Conservation (phyloP, 2,888 invertebrate genomes). For the Cryptus viduatorius region DNA sequence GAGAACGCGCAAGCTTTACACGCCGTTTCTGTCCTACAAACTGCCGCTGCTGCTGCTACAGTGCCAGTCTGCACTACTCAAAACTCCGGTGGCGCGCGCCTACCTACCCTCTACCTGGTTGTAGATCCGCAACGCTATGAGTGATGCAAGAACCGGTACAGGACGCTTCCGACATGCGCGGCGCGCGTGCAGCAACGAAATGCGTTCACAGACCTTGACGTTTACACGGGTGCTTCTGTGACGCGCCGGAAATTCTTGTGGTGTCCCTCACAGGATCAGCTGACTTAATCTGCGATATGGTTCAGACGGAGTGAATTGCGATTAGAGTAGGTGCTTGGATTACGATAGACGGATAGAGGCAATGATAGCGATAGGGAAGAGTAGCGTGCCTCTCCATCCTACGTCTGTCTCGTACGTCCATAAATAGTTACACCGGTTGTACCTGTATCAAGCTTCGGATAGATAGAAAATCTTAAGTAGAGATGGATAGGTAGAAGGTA, state of each 20-base stretch:
- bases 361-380: neutral
- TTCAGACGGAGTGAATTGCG: neutral
- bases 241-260: constrained; percentile 49
- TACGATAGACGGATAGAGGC: neutral
- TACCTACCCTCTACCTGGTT: constrained; percentile 26
- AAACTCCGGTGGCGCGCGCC: constrained; percentile 50
- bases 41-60: constrained; percentile 29
- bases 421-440: constrained; percentile 9
- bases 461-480: constrained; percentile 38
- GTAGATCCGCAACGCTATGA: constrained; percentile 38
- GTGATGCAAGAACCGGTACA: constrained; percentile 25
- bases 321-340: neutral
- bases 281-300: constrained; percentile 25
- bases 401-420: neutral
- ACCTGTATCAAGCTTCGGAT: constrained; percentile 41
- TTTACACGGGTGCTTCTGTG: constrained; percentile 68
- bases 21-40: constrained; percentile 28
- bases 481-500: constrained; percentile 55
- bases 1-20: constrained; percentile 8
- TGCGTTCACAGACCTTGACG: constrained; percentile 71
- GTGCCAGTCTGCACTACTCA: constrained; percentile 41
- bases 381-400: neutral
- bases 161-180: constrained; percentile 44
- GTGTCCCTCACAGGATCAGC: constrained; percentile 14
- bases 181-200: constrained; percentile 33